Percentiles rank a stretch among this genome's conserved stretches.
Evolutionary conservation across 1,140 invertebrate species (phyloP).

Genomic region (Scaptomyza graminum): DNA sequence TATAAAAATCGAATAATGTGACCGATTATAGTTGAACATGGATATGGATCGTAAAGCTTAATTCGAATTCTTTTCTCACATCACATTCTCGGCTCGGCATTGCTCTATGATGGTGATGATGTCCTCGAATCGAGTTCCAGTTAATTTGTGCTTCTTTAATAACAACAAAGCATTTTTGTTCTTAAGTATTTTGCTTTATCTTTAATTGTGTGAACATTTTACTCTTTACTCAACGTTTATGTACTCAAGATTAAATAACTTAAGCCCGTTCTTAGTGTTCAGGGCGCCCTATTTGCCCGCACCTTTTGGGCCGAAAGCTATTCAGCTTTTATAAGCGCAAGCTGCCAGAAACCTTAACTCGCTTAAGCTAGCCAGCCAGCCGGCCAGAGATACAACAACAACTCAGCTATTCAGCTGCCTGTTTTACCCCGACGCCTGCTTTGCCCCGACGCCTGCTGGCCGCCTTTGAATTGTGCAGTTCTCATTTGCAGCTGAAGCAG

Average conservation of each 20-base stretch:
- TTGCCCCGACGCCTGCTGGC: too few relatives aligned
- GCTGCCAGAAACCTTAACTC: conserved; percentile 18
- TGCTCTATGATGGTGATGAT: too few relatives aligned
- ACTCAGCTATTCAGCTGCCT: conserved; percentile 2
- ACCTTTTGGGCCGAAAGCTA: conserved; percentile 19
- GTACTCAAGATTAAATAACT: conserved; percentile 36
- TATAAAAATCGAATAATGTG: too few relatives aligned
- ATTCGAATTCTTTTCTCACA: neutral
- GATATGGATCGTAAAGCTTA: too few relatives aligned
- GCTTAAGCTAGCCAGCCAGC: conserved; percentile 6
- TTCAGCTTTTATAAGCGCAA: conserved; percentile 23
- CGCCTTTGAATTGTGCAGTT: too few relatives aligned
- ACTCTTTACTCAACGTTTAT: conserved; percentile 2
- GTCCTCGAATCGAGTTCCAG: neutral
- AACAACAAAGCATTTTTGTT: conserved; percentile 18
- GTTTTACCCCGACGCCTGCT: neutral
- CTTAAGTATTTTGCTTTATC: conserved; percentile 30
- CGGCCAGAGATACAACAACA: too few relatives aligned
- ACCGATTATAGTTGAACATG: too few relatives aligned
- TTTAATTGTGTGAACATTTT: conserved; percentile 21
- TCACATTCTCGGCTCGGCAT: neutral
- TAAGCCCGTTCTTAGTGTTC: conserved; percentile 21
- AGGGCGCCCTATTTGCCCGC: conserved; percentile 16
- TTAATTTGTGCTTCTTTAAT: conserved; percentile 21
- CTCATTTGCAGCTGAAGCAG: conserved; percentile 20